Evolutionary conservation across 2,113 vertebrate species (phyloP).

Genomic region (Tragelaphus strepsiceros): DNA sequence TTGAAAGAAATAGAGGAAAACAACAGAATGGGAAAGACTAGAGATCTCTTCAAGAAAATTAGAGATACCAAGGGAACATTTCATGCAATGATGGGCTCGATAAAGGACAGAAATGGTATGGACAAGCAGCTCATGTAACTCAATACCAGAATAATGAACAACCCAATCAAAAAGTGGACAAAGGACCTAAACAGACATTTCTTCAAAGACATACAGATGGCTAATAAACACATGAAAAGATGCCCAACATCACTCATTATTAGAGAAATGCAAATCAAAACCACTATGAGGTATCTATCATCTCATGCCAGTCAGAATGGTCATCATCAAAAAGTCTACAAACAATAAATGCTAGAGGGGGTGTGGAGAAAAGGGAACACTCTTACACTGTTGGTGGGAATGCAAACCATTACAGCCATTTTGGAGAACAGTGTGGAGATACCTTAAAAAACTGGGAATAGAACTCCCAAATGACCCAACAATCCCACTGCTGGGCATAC

Average conservation of each 20-base stretch:
- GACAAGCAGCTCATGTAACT: background rate
- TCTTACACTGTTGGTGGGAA: background rate
- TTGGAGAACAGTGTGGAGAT: background rate
- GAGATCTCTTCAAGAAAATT: too few relatives aligned
- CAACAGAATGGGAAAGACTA: too few relatives aligned
- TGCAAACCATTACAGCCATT: background rate
- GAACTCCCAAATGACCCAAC: background rate
- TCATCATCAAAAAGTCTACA: background rate
- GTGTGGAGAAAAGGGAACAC: background rate
- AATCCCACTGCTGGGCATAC: background rate
- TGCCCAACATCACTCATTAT: background rate
- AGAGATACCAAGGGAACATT: too few relatives aligned
- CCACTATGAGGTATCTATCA: background rate
- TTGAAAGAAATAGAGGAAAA: too few relatives aligned
- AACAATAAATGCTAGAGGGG: background rate
- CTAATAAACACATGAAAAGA: background rate
- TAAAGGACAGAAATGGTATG: too few relatives aligned
- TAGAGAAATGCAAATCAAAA: background rate
- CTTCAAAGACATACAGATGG: background rate
- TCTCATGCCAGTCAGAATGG: background rate
- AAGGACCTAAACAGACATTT: background rate
- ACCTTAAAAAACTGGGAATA: background rate
- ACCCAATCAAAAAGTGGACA: background rate
- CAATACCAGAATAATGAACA: background rate
- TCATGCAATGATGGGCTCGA: too few relatives aligned